Evolutionary conservation across 2,797 vertebrate species (phyloP), one percentile per base, ranked within the genome.

Genomic region (Fratercula arctica): DNA sequence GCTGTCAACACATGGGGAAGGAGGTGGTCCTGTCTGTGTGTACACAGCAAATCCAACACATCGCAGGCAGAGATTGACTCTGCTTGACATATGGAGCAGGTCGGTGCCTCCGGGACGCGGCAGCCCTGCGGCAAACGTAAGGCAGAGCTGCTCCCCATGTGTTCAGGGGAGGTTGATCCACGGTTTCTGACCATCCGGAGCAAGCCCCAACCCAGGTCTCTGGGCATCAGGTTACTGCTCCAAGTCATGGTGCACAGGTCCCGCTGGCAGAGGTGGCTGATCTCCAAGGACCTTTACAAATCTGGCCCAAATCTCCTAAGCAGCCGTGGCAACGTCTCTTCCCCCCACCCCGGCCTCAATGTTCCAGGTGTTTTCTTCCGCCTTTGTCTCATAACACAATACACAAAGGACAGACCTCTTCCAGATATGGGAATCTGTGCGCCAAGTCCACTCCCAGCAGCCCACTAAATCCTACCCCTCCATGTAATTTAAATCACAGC

Each of bases 301-400:
- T 24, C 89, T 67, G 76, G 23, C 69, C 85, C 61, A 19, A 86
- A 56, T 39, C 89, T 84, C 2, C 3, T 41, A 28, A 72, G 50
- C 50, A 80, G 53, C 60, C 53, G 0, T 29, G 69, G 66, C 88
- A 57, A n/a, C 69, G 21, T 75, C 61, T 43, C 68, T 69, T 11
- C 6, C 93, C 75, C 81, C 61, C 28, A 26, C 67, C 69, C n/a
- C 0, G 85, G 95, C 94, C 96, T 91, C 96, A 69, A 3, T 0
- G 7, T 17, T 96, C 96, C 96, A 96, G 96, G 95, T 96, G 96
- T 96, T 97, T 97, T 95, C 91, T 96, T 93, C 96, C 19, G 0
- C 89, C 85, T 86, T 56, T 79, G 82, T 73, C 94, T 94, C 91
- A 9, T 63, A 93, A 59, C 89, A 88, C 89, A 95, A 84, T 17